Evolutionary conservation across 2,797 vertebrate genomes (phyloP).

Genomic region (Ctenopoma multispine): DNA sequence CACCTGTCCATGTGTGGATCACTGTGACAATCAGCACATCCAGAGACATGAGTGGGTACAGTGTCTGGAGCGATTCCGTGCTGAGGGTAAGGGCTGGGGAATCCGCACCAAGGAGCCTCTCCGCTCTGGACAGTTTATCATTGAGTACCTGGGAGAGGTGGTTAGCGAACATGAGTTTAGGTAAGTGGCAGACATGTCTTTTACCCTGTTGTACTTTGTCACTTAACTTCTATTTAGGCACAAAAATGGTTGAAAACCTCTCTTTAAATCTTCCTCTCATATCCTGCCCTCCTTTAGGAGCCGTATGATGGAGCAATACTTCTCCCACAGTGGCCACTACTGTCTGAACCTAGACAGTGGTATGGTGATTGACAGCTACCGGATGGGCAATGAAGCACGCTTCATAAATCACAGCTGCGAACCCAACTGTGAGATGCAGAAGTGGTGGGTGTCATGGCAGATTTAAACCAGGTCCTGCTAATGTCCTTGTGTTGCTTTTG

Average conservation of each 20-base stretch:
- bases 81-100: conserved; percentile 98
- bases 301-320: conserved; percentile 99
- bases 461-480: conserved; percentile 40
- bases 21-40: conserved; percentile 96
- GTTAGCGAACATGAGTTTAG: conserved; percentile 99
- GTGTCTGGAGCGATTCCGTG: conserved; percentile 95
- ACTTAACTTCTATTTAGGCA: neutral
- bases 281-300: conserved; percentile 83
- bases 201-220: neutral
- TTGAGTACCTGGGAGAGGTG: conserved; percentile 98
- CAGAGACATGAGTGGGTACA: conserved; percentile 99
- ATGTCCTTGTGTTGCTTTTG: conserved; percentile 49
- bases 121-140: conserved; percentile 96
- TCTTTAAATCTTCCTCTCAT: conserved; percentile 18
- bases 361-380: conserved; percentile 99
- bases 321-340: conserved; percentile 97
- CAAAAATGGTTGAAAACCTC: neutral
- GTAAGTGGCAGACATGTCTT: conserved; percentile 69
- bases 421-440: conserved; percentile 99
- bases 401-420: conserved; percentile 99
- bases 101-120: conserved; percentile 96
- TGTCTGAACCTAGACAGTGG: conserved; percentile 98
- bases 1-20: conserved; percentile 92
- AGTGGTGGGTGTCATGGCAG: conserved; percentile 88
- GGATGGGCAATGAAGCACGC: conserved; percentile 98